phyloP scores from a whole-genome alignment of 1,140 invertebrate species.

The Orius insidiosus region DNA sequence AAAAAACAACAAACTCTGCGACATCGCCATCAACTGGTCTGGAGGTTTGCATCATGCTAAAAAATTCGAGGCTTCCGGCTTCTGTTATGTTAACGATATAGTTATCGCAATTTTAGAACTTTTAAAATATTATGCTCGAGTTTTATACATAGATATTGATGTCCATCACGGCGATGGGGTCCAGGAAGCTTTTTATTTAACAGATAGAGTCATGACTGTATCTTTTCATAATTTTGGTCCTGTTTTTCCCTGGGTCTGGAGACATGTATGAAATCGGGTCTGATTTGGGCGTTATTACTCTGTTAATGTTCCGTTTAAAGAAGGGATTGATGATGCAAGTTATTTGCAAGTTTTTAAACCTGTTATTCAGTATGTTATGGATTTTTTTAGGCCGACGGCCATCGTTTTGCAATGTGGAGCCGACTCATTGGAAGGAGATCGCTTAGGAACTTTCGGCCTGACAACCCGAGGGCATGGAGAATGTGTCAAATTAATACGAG shows the following conservation, averaged over 20 bases:
- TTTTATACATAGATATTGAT: slow-evolving; percentile 98
- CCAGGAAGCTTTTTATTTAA: slow-evolving; percentile 97
- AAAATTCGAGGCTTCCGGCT: slow-evolving; percentile 95
- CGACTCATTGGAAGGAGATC: slow-evolving; percentile 89
- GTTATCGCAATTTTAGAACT: slow-evolving; percentile 95
- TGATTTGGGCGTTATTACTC: slow-evolving; percentile 86
- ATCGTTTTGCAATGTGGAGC: slow-evolving; percentile 97
- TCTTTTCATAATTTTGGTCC: slow-evolving; percentile 99
- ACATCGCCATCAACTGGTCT: slow-evolving; percentile 98
- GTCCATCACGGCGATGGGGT: slow-evolving; percentile 99
- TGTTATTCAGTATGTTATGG: slow-evolving; percentile 84
- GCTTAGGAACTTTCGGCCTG: slow-evolving; percentile 76
- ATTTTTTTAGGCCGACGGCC: slow-evolving; percentile 90
- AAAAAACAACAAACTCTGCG: slow-evolving; percentile 84
- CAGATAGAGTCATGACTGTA: slow-evolving; percentile 97
- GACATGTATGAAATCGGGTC: slow-evolving; percentile 97
- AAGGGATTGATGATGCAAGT: slow-evolving; percentile 89
- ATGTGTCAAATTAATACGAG: slow-evolving; percentile 92
- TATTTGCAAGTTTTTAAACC: slow-evolving; percentile 90
- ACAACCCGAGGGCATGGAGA: slow-evolving; percentile 86
- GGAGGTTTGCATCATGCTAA: slow-evolving; percentile 98
- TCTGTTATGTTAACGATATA: slow-evolving; percentile 98
- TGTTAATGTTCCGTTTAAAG: slow-evolving; percentile 90
- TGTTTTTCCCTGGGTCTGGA: slow-evolving; percentile 97
- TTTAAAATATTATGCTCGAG: slow-evolving; percentile 84